phyloP scores from a whole-genome alignment of 2,113 vertebrate genomes.

The Sprattus sprattus region DNA sequence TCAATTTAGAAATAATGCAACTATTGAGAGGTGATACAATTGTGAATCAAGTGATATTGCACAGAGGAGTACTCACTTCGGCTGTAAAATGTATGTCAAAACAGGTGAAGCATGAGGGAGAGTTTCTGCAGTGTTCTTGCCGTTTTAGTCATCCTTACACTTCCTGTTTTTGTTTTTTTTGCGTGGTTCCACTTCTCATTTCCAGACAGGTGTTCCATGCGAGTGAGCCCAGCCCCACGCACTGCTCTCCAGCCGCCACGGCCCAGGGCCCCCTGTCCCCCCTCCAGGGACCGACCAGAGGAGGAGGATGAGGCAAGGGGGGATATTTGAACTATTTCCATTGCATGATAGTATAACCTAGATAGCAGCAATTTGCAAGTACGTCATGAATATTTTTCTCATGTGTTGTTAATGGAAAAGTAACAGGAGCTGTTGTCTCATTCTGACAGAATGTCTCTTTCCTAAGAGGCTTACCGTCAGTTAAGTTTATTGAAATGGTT shows the following conservation, averaged over 20 bases:
- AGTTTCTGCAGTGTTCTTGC: conserved; percentile 24
- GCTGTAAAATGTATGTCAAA: not conserved
- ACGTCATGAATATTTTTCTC: not conserved
- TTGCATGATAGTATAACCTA: no score
- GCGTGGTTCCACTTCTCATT: conserved; percentile 48
- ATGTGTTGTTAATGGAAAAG: not conserved
- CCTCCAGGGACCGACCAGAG: conserved; percentile 24
- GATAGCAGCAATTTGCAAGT: not conserved
- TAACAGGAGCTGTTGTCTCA: not conserved
- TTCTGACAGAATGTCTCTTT: not conserved
- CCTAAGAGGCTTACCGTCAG: no score
- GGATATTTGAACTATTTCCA: not conserved
- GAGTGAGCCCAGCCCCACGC: conserved; percentile 27
- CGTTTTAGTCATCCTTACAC: not conserved
- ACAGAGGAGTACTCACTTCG: no score
- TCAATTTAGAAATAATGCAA: no score
- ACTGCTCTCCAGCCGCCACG: conserved; percentile 25
- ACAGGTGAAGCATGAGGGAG: conserved; percentile 45
- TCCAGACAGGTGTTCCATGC: conserved; percentile 60
- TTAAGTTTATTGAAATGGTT: no score
- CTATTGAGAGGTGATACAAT: no score
- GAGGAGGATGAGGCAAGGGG: conserved; percentile 38
- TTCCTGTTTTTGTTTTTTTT: not conserved
- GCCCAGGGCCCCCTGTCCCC: conserved; percentile 38
- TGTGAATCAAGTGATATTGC: no score